Evolutionary conservation across 2,888 invertebrate genomes (phyloP).

Genomic region (Orthosia cruda): DNA sequence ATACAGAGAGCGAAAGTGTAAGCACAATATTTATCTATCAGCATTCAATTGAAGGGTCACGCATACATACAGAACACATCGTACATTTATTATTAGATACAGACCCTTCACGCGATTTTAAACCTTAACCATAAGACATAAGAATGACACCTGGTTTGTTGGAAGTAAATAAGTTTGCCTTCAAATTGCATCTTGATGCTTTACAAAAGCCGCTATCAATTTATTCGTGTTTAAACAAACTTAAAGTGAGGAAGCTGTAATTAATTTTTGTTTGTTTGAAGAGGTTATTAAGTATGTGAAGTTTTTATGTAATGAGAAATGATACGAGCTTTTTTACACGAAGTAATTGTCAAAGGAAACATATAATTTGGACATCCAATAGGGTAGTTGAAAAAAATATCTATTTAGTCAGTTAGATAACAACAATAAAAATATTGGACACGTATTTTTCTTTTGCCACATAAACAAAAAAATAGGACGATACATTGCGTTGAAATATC

Average conservation of each 20-base stretch:
- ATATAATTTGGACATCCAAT: too few species aligned
- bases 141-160: neutral
- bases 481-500: too few species aligned
- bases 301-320: neutral
- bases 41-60: conserved; percentile 69
- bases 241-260: conserved; percentile 39
- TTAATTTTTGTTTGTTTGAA: conserved; percentile 47
- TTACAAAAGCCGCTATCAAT: conserved; percentile 44
- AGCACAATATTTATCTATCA: conserved; percentile 70
- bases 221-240: conserved; percentile 50
- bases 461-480: too few species aligned
- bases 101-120: conserved; percentile 9
- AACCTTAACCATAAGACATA: conserved; percentile 9
- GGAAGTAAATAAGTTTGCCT: neutral
- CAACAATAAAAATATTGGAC: too few species aligned
- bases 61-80: conserved; percentile 30
- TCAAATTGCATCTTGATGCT: conserved; percentile 40
- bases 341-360: too few species aligned
- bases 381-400: too few species aligned
- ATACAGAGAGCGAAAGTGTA: conserved; percentile 70
- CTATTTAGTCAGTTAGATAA: too few species aligned
- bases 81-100: neutral
- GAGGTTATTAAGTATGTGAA: neutral
- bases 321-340: neutral
- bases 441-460: too few species aligned